Conservation (phyloP, 2,888 invertebrate genomes). For the Diachrysia chrysitis region DNA sequence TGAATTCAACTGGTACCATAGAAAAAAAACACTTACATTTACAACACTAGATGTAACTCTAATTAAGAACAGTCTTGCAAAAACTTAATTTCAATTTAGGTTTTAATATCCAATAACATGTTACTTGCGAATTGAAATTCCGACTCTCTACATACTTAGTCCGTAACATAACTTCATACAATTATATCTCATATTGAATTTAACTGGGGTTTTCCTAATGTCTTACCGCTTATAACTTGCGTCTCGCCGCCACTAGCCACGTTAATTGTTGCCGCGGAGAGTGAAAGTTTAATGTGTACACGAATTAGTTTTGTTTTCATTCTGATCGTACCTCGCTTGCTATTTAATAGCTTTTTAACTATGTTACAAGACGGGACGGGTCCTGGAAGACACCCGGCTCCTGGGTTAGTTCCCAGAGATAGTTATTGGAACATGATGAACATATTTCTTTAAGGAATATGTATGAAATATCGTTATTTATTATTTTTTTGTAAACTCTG, state of each 20-base stretch:
- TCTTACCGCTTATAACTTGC: slow-evolving; percentile 35
- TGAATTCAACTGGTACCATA: too few species aligned
- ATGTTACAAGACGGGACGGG: not conserved
- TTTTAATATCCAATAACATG: not conserved
- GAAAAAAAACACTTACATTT: too few species aligned
- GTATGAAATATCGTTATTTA: too few species aligned
- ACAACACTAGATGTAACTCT: too few species aligned
- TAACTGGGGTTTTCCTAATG: too few species aligned
- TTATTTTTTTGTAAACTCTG: too few species aligned
- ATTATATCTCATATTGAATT: not conserved
- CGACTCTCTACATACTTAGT: not conserved
- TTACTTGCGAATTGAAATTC: not conserved
- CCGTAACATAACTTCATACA: not conserved
- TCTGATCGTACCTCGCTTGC: slow-evolving; percentile 35
- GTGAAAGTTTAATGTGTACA: slow-evolving; percentile 69
- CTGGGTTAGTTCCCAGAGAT: not conserved
- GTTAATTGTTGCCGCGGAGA: slow-evolving; percentile 67
- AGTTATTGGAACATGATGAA: too few species aligned
- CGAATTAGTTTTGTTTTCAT: slow-evolving; percentile 66
- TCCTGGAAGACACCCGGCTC: not conserved
- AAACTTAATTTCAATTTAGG: not conserved
- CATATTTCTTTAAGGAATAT: too few species aligned
- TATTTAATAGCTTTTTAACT: slow-evolving; percentile 22
- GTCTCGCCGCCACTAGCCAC: slow-evolving; percentile 44
- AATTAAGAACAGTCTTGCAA: not conserved